Conservation (phyloP, 2,113 vertebrate species). For the Danionella cerebrum region DNA sequence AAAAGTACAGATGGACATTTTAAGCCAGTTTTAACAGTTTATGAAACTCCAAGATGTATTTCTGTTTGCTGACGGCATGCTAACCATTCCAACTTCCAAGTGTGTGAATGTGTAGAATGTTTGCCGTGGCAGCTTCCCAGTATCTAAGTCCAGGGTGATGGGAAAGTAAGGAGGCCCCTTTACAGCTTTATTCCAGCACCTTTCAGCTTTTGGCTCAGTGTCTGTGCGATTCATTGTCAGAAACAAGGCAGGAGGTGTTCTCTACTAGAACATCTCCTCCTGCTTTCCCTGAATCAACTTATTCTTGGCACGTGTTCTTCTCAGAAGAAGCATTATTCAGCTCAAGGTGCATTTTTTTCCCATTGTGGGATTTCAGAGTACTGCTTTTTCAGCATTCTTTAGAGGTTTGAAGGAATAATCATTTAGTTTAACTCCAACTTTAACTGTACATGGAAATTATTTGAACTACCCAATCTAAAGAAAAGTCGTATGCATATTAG, state of each 20-base stretch:
- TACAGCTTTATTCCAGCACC: slow-evolving; percentile 50
- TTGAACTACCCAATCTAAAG: too few species aligned
- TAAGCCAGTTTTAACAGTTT: too few species aligned
- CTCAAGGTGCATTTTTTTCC: neutral
- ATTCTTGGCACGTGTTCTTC: slow-evolving; percentile 20
- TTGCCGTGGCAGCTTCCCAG: slow-evolving; percentile 53
- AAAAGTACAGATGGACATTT: too few species aligned
- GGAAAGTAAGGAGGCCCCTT: slow-evolving; percentile 58
- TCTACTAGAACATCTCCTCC: neutral
- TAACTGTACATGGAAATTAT: too few species aligned
- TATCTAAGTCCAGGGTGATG: slow-evolving; percentile 37
- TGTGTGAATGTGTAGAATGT: neutral
- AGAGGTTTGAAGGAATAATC: too few species aligned
- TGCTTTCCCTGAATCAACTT: slow-evolving; percentile 10
- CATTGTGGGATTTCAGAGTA: neutral
- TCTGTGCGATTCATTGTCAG: slow-evolving; percentile 9
- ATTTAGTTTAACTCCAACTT: too few species aligned
- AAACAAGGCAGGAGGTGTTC: neutral
- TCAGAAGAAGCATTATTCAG: slow-evolving; percentile 5
- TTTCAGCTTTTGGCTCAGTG: slow-evolving; percentile 30
- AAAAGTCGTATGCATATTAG: too few species aligned
- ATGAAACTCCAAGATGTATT: too few species aligned
- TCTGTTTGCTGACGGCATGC: too few species aligned
- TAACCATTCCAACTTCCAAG: too few species aligned
- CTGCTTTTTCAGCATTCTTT: neutral